Evolutionary conservation across 2,888 invertebrate species (phyloP).

Genomic region (Cerceris rybyensis): DNA sequence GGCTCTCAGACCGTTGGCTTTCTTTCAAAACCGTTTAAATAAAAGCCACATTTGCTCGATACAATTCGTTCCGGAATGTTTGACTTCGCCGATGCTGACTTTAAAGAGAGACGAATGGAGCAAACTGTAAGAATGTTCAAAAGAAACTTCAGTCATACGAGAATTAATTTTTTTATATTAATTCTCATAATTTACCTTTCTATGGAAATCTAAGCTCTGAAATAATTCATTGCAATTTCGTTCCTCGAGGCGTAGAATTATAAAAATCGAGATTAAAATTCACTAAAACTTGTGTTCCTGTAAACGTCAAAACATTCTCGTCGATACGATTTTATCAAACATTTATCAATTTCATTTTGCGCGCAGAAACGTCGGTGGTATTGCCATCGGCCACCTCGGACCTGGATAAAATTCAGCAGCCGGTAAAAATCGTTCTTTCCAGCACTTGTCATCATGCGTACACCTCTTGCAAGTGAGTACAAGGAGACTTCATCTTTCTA

Average conservation of each 20-base stretch:
- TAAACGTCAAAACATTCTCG: not conserved
- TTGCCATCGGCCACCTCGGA: constrained; percentile 75
- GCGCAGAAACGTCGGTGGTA: constrained; percentile 47
- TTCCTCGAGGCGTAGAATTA: too few relatives aligned
- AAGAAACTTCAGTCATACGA: constrained; percentile 16
- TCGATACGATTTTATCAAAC: not conserved
- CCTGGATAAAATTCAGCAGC: constrained; percentile 83
- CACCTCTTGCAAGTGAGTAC: constrained; percentile 78
- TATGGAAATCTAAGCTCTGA: constrained; percentile 5
- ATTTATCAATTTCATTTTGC: not conserved
- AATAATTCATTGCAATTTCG: too few relatives aligned
- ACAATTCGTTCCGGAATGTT: constrained; percentile 58
- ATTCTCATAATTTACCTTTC: not conserved
- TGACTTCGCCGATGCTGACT: constrained; percentile 63
- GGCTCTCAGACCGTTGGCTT: constrained; percentile 58
- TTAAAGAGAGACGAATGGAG: constrained; percentile 21
- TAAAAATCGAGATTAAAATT: too few relatives aligned
- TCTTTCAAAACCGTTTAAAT: constrained; percentile 53
- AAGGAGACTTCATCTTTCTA: not conserved
- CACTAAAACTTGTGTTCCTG: too few relatives aligned
- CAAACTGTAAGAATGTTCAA: constrained; percentile 23
- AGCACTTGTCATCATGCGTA: constrained; percentile 93
- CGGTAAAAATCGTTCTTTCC: constrained; percentile 87
- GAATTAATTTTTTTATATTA: constrained; percentile 1
- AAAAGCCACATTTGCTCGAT: constrained; percentile 47